phyloP scores from a whole-genome alignment of 2,797 vertebrate species.

The Coilia nasus region DNA sequence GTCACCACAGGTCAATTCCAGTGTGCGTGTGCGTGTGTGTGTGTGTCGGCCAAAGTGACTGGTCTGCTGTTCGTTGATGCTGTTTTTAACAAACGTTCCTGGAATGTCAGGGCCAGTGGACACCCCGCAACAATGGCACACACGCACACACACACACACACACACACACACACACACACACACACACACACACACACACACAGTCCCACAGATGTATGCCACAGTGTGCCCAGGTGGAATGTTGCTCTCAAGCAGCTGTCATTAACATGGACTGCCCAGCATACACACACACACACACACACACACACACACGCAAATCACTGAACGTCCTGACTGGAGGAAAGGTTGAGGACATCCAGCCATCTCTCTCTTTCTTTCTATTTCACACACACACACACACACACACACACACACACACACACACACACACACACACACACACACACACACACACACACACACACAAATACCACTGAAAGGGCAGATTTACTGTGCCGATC shows the following conservation, averaged over 20 bases:
- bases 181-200: slow-evolving; percentile 16
- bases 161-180: slow-evolving; percentile 19
- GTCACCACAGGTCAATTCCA: too few species aligned
- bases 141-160: slow-evolving; percentile 11
- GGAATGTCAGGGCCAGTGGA: slow-evolving; percentile 26
- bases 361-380: background rate
- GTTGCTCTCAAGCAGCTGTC: slow-evolving; percentile 60
- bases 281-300: slow-evolving; percentile 25
- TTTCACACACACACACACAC: background rate
- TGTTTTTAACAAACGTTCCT: slow-evolving; percentile 17
- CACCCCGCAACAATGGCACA: background rate
- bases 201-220: slow-evolving; percentile 31
- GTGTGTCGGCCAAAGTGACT: slow-evolving; percentile 25
- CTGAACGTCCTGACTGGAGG: slow-evolving; percentile 34
- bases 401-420: slow-evolving; percentile 3
- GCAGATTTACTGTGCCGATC: too few species aligned
- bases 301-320: slow-evolving; percentile 30
- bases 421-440: background rate
- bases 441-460: slow-evolving; percentile 52
- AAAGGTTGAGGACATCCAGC: slow-evolving; percentile 36
- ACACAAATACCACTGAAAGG: slow-evolving; percentile 41
- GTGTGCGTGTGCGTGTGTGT: slow-evolving; percentile 32
- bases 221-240: slow-evolving; percentile 61
- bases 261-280: slow-evolving; percentile 9
- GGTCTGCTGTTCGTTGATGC: background rate